Evolutionary conservation across 2,113 vertebrate species (phyloP).

Genomic region (Speoplatyrhinus poulsoni): DNA sequence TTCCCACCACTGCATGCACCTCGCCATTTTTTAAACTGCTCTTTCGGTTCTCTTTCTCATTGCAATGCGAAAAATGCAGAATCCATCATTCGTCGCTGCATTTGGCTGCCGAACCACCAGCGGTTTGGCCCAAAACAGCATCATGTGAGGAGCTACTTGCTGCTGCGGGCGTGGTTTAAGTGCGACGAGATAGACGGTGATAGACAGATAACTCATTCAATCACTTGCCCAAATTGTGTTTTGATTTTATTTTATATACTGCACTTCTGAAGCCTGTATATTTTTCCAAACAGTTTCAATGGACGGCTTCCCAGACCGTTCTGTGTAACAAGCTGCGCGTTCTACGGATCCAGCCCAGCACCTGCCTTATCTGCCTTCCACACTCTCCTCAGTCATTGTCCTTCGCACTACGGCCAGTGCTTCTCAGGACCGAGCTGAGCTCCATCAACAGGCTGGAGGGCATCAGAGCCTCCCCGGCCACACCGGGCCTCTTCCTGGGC

Average conservation of each 20-base stretch:
- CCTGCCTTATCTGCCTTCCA: not conserved
- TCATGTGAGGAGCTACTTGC: no score
- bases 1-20: not conserved
- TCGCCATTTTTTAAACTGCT: not conserved
- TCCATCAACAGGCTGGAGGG: slow-evolving; percentile 85
- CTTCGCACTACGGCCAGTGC: slow-evolving; percentile 69
- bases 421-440: slow-evolving; percentile 84
- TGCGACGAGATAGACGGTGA: not conserved
- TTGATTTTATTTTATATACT: no score
- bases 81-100: no score
- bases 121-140: no score
- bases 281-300: no score
- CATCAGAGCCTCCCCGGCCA: slow-evolving; percentile 56
- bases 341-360: not conserved
- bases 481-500: slow-evolving; percentile 26
- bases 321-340: not conserved
- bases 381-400: slow-evolving; percentile 56
- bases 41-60: not conserved
- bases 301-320: no score
- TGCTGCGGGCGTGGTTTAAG: no score
- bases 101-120: no score
- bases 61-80: no score
- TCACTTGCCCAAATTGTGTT: no score
- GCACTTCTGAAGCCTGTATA: no score
- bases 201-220: no score